Evolutionary conservation across 37 sponge, comb jelly and placozoan species (phyloP).

Genomic region (Crambe crambe): DNA sequence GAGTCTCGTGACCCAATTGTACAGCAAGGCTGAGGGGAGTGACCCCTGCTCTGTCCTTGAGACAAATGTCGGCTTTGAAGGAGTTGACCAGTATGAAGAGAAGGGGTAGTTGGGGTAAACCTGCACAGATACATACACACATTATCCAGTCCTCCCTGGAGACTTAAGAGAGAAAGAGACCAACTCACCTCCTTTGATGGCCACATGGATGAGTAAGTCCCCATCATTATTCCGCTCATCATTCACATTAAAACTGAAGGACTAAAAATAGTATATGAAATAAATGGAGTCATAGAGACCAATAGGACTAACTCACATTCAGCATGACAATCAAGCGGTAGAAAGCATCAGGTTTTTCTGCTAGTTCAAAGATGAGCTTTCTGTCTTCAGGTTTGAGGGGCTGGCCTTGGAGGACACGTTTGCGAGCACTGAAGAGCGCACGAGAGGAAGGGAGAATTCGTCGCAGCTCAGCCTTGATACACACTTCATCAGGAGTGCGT

Average conservation of each 20-base stretch:
- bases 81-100: constrained; percentile 36
- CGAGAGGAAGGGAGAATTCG: constrained; percentile 12
- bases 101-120: constrained; percentile 58
- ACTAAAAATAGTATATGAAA: constrained; percentile 20
- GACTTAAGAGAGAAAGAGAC: constrained; percentile 1
- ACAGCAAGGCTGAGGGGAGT: constrained; percentile 65
- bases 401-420: background rate
- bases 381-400: constrained; percentile 23
- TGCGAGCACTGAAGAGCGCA: constrained; percentile 1
- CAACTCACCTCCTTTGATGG: constrained; percentile 49
- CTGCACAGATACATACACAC: constrained; percentile 6
- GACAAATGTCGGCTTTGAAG: constrained; percentile 49
- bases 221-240: constrained; percentile 46
- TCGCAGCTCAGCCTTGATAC: constrained; percentile 34
- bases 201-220: constrained; percentile 64
- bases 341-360: constrained; percentile 41
- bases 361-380: constrained; percentile 46
- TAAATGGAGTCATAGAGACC: background rate
- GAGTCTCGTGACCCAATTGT: constrained; percentile 34
- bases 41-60: constrained; percentile 28
- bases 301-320: background rate
- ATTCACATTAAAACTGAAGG: constrained; percentile 53
- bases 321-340: constrained; percentile 44
- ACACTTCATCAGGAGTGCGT: constrained; percentile 48
- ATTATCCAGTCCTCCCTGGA: background rate